A percentile compares a stretch with the other conserved stretches of the same genome.
Conservation (phyloP, 2,888 invertebrate species). For the Listrodromus nycthemerus region DNA sequence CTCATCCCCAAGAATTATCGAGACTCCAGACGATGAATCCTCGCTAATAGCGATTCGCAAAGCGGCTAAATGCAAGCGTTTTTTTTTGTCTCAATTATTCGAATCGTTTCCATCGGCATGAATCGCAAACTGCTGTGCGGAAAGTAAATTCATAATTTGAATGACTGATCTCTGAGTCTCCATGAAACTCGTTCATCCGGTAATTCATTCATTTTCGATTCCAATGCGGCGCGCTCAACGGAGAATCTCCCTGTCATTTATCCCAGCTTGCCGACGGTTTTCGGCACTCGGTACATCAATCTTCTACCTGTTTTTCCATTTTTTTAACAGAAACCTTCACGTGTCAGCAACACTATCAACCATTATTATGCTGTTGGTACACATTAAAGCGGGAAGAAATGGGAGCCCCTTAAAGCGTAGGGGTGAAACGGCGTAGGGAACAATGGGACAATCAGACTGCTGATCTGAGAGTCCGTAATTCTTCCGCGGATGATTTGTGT, state of each 20-base stretch:
- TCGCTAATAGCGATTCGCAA: neutral
- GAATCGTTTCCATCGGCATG: neutral
- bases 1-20: constrained; percentile 41
- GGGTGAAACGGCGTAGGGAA: too few species aligned
- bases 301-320: neutral
- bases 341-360: too few species aligned
- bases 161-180: neutral
- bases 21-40: constrained; percentile 15
- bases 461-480: too few species aligned
- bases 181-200: neutral
- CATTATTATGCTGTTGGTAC: too few species aligned
- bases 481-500: too few species aligned
- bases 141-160: constrained; percentile 30
- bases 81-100: constrained; percentile 19
- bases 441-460: too few species aligned
- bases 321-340: neutral
- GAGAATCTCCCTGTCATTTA: constrained; percentile 35
- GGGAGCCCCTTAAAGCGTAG: too few species aligned
- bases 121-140: neutral
- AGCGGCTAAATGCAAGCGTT: constrained; percentile 22
- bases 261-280: constrained; percentile 1
- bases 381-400: too few species aligned
- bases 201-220: constrained; percentile 6
- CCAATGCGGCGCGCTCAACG: neutral
- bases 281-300: neutral